Conservation (phyloP, 2,797 vertebrate genomes). For the Amazona ochrocephala region DNA sequence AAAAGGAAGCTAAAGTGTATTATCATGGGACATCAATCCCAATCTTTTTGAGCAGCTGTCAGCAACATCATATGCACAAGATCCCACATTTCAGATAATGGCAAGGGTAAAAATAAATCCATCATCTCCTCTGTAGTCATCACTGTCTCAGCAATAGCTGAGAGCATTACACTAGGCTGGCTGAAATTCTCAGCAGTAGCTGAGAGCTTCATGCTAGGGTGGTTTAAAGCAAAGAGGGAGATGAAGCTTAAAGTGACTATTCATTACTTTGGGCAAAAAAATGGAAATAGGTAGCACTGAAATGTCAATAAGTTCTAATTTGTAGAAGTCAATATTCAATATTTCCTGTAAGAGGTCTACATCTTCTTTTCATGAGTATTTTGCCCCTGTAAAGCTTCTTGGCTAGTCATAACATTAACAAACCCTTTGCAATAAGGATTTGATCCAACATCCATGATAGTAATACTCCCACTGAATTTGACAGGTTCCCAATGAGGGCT, state of each 20-base stretch:
- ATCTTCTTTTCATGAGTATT: background rate
- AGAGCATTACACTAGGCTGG: background rate
- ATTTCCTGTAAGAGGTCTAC: background rate
- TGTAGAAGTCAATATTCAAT: background rate
- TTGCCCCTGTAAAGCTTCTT: background rate
- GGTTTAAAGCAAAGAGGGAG: background rate
- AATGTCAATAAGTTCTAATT: background rate
- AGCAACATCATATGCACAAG: background rate
- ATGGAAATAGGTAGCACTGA: background rate
- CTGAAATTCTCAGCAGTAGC: background rate
- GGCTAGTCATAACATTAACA: background rate
- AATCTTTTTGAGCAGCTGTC: background rate
- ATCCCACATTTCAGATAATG: background rate
- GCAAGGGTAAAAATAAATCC: constrained; percentile 19
- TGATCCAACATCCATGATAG: background rate
- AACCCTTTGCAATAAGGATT: background rate
- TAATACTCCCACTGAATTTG: background rate
- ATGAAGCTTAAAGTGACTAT: background rate
- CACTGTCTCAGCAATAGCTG: background rate
- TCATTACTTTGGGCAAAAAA: background rate
- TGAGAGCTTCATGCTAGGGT: background rate
- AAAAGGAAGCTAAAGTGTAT: background rate
- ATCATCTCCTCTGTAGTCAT: background rate
- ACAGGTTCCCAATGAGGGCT: background rate
- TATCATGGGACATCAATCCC: background rate